Base-by-base conservation (phyloP, 2,797 vertebrate species). In the Neostethus bicornis region DNA sequence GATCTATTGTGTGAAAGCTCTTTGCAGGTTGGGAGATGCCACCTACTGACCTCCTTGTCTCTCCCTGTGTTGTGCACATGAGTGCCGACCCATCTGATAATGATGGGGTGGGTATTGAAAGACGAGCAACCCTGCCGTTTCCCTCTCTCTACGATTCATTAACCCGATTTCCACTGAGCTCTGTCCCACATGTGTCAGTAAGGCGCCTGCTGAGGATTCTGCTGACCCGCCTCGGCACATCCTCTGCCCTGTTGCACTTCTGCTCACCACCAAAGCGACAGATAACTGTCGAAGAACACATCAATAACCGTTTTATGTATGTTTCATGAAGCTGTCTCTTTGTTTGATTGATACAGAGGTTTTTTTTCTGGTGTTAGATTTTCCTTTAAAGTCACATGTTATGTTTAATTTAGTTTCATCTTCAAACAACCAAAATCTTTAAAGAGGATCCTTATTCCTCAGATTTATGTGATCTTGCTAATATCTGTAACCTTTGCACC, bases 251-350 rank as follows among this genome's bases (percentile, higher is more conserved):
- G 49, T 82, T 57, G 16, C 77, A 60, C 67, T 68, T 29, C 24
- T 19, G 61, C 63, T 59, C 16, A 59, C 84, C 89, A 94, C 94
- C 92, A 92, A 94, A 93, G 84, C 78, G 84, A 90, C 87, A 89
- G 85, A 92, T 90, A 92, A 91, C 89, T 88, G 88, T 89, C 80
- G 61, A 67, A 65, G 64, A 32, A 26, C 25, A 55, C 60, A 45
- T 66, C 41, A 7, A 56, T 67, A 51, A 66, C 53, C 48, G 62
- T 14, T 66, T 16, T 5, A 2, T 31, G 13, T 19, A 6, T 13
- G 12, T 38, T 47, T 14, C 5, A n/a, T 5, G 16, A 37, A 37
- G 37, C 35, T 17, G 35, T 19, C 19, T 41, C 5, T 14, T 35
- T 17, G 8, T 31, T 49, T 35, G 38, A 57, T 51, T 20, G 38